Base-by-base conservation (phyloP, 1,140 invertebrate species). In the Diachasma alloeum region DNA sequence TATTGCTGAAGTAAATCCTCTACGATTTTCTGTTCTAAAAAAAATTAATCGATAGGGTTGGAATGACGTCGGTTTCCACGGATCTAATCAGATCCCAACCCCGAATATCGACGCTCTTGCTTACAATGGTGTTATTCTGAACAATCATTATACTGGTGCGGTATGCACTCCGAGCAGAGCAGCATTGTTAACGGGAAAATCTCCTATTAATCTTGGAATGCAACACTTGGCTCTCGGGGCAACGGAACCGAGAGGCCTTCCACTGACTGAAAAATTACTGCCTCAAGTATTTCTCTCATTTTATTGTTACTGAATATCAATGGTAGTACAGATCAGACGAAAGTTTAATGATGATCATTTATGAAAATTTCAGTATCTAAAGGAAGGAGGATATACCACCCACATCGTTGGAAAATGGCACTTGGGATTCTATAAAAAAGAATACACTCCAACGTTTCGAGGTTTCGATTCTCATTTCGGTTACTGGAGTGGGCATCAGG, bases 331-430 rank as follows among this genome's bases (percentile, higher is more conserved):
- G n/a, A n/a, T n/a, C n/a, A n/a, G n/a, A 31, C 6, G 6, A 31
- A 31, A 3, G 6, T 46, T 46, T 11, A 46, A 11, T 46, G 4
- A 53, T 53, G 15, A 53, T 53, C n/a, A n/a, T n/a, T 53, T 2
- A 53, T 53, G 6, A 19, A n/a, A 63, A 63, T 63, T 81, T 0
- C 68, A 93, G 36, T 80, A 87, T 66, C 72, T 90, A 26, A 84
- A 84, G 75, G 84, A 83, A 4, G 76, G 94, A 82, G 88, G 93
- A 82, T 95, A 95, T 83, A 85, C 85, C 0, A 94, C 93, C 0
- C 92, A 92, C 84, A 86, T 93, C 17, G 89, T 95, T 44, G 94
- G 94, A 26, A 95, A 95, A 88, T 94, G 93, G 93, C 92, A 94
- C 77, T 84, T 93, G 37, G 93, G 93, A 0, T 92, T 91, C 78